phyloP scores from a whole-genome alignment of 2,113 vertebrate species.

The Heteronetta atricapilla region DNA sequence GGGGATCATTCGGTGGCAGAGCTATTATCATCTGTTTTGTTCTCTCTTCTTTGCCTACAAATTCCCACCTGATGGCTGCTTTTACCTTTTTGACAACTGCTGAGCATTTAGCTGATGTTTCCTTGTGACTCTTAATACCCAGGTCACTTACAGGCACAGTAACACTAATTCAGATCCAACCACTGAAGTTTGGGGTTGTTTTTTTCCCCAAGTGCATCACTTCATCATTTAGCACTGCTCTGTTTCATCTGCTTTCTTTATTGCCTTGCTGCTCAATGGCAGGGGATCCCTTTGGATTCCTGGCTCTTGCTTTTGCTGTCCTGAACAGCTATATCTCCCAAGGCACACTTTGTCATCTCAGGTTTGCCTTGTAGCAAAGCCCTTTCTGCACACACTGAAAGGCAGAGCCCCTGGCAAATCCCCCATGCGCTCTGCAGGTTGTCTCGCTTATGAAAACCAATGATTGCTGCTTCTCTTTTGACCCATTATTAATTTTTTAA shows the following conservation, averaged over 20 bases:
- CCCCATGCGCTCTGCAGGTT: background rate
- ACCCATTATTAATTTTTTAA: constrained; percentile 10
- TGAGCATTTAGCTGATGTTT: background rate
- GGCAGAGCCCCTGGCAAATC: background rate
- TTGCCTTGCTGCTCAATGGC: constrained; percentile 13
- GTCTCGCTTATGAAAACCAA: background rate
- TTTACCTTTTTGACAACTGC: background rate
- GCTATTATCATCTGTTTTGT: background rate
- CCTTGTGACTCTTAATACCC: background rate
- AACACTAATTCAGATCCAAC: background rate
- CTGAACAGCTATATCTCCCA: background rate
- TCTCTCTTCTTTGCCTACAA: background rate
- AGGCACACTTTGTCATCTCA: constrained; percentile 14
- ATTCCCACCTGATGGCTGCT: background rate
- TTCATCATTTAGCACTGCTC: background rate
- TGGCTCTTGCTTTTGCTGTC: background rate
- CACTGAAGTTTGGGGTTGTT: background rate
- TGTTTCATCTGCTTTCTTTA: background rate
- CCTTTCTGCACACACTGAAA: background rate
- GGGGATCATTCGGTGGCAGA: background rate
- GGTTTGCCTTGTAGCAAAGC: constrained; percentile 7
- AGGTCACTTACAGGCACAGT: background rate
- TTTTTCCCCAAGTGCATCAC: background rate
- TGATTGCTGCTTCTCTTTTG: background rate
- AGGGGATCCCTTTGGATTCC: constrained; percentile 33